Conservation (phyloP, 1,140 invertebrate genomes). For the Kradibia gibbosae region DNA sequence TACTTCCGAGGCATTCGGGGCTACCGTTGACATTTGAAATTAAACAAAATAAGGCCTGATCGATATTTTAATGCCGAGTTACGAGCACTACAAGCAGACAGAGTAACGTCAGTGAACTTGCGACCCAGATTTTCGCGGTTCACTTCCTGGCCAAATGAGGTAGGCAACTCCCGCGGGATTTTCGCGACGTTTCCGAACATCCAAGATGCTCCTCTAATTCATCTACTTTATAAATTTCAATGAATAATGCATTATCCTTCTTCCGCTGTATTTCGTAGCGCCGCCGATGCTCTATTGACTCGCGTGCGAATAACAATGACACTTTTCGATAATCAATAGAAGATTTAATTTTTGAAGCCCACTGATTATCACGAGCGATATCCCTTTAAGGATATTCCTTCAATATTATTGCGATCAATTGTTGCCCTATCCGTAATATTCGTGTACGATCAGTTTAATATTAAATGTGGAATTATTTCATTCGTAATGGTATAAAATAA, state of each 20-base stretch:
- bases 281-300: neutral
- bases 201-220: slow-evolving; percentile 11
- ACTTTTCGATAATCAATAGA: neutral
- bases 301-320: neutral
- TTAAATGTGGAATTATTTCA: too few relatives aligned
- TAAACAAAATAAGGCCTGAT: slow-evolving; percentile 30
- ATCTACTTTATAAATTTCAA: slow-evolving; percentile 9
- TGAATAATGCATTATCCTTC: neutral
- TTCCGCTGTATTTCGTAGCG: neutral
- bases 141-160: slow-evolving; percentile 21
- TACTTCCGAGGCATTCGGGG: neutral
- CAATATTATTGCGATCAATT: too few relatives aligned
- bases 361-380: too few relatives aligned
- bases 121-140: slow-evolving; percentile 61
- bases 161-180: slow-evolving; percentile 28
- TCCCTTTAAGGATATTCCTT: too few relatives aligned
- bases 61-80: slow-evolving; percentile 40
- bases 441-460: too few relatives aligned
- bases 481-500: too few relatives aligned
- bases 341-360: neutral
- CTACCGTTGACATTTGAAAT: slow-evolving; percentile 18
- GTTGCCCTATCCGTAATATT: too few relatives aligned
- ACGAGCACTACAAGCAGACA: neutral
- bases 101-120: slow-evolving; percentile 64
- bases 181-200: slow-evolving; percentile 14